phyloP scores from a whole-genome alignment of 2,888 invertebrate species.

The Cataglyphis altisquamis region DNA sequence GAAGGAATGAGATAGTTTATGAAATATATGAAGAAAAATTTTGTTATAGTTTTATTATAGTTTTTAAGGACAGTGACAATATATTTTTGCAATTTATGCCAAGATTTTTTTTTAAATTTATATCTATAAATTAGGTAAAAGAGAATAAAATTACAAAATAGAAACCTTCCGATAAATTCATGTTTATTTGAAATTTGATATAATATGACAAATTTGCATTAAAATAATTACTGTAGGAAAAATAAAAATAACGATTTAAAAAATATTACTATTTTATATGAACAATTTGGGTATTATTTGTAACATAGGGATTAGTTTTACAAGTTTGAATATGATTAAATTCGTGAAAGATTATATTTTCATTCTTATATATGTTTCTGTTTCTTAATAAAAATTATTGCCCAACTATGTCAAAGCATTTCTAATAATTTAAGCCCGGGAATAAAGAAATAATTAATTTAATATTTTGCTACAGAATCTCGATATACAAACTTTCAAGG shows the following conservation, averaged over 20 bases:
- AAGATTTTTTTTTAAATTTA: not conserved
- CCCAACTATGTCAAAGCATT: slow-evolving; percentile 24
- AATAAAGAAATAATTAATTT: slow-evolving; percentile 22
- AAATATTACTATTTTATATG: not conserved
- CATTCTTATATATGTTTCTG: not conserved
- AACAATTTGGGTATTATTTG: not conserved
- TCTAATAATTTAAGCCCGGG: not conserved
- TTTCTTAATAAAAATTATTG: slow-evolving; percentile 1
- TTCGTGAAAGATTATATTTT: not conserved
- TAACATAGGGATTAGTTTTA: not conserved
- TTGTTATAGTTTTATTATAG: not conserved
- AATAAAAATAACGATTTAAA: not conserved
- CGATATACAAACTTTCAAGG: slow-evolving; percentile 12
- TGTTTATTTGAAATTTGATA: slow-evolving; percentile 10
- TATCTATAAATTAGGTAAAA: not conserved
- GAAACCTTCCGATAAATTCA: slow-evolving; percentile 6
- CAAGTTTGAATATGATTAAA: not conserved
- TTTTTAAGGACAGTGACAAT: not conserved
- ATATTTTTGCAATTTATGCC: not conserved
- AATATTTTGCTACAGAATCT: slow-evolving; percentile 11
- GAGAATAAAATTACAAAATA: not conserved
- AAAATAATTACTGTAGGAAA: not conserved
- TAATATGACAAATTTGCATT: not conserved
- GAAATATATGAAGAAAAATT: slow-evolving; percentile 26
- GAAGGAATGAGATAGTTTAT: slow-evolving; percentile 16